Conservation (phyloP, 2,113 vertebrate genomes). For the Alligator sinensis region DNA sequence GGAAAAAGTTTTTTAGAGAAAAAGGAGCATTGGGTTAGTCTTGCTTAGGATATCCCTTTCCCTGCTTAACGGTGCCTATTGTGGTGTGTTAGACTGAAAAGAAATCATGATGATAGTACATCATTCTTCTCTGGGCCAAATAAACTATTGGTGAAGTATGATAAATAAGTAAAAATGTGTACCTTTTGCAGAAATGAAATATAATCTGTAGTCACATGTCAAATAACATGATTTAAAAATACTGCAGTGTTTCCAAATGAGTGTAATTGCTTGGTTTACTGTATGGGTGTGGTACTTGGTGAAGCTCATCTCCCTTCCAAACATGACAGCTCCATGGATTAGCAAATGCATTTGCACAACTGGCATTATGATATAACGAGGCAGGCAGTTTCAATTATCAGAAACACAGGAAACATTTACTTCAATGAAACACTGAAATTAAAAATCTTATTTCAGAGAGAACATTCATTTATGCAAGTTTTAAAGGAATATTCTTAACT, state of each 20-base stretch:
- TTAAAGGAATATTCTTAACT: background rate
- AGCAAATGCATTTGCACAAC: background rate
- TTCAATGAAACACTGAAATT: background rate
- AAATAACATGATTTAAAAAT: background rate
- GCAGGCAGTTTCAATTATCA: background rate
- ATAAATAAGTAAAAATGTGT: background rate
- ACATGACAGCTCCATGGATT: constrained; percentile 30
- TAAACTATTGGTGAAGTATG: background rate
- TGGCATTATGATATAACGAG: background rate
- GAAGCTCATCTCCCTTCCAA: background rate
- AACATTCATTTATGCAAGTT: background rate
- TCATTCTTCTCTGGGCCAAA: background rate
- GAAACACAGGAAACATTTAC: background rate
- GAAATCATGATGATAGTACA: background rate
- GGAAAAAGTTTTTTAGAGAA: background rate
- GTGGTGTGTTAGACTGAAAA: constrained; percentile 14
- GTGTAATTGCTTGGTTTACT: constrained; percentile 5
- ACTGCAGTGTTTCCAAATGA: background rate
- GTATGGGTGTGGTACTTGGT: background rate
- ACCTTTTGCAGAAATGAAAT: background rate
- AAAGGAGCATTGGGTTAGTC: background rate
- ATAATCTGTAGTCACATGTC: background rate
- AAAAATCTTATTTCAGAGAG: background rate
- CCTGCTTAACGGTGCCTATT: background rate
- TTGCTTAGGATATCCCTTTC: background rate